These are phyloP conservation scores for Campoplex capitator DNA, from an alignment of 2,888 invertebrate species.

Conservation along the genomic window DNA sequence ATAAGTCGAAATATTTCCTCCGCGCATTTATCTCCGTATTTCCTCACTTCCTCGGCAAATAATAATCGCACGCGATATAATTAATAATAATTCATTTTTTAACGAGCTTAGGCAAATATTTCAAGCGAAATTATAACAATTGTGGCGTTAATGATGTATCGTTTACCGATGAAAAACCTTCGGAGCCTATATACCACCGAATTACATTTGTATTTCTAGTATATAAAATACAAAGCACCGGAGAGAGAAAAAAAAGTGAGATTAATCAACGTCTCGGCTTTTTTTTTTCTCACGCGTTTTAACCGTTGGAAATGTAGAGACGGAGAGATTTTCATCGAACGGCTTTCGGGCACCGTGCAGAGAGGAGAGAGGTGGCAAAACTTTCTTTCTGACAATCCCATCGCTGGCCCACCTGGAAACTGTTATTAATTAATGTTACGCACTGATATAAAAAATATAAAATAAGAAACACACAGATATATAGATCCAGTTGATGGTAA, in stretches of 20 bases:
- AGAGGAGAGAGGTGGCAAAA: neutral
- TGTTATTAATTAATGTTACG: neutral
- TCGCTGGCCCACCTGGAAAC: neutral
- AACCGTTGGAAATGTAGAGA: neutral
- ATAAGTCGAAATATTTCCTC: neutral
- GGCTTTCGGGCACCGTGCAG: neutral
- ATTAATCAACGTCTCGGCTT: neutral
- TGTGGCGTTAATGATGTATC: neutral
- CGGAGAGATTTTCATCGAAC: neutral
- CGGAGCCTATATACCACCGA: too few relatives aligned
- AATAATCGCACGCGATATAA: neutral
- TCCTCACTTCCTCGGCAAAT: neutral
- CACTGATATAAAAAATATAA: neutral
- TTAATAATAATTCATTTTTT: neutral
- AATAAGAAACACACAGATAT: neutral
- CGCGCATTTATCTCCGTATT: neutral
- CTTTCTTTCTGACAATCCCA: neutral
- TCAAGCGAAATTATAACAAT: neutral
- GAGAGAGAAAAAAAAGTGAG: too few relatives aligned
- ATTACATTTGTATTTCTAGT: neutral
- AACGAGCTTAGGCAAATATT: neutral
- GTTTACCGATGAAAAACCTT: neutral
- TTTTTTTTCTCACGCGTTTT: neutral
- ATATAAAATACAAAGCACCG: neutral
- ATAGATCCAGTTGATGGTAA: neutral